Percentiles rank a stretch among this genome's conserved stretches.
Evolutionary conservation across 1,140 invertebrate genomes (phyloP).

Genomic region (Oryctes rhinoceros): DNA sequence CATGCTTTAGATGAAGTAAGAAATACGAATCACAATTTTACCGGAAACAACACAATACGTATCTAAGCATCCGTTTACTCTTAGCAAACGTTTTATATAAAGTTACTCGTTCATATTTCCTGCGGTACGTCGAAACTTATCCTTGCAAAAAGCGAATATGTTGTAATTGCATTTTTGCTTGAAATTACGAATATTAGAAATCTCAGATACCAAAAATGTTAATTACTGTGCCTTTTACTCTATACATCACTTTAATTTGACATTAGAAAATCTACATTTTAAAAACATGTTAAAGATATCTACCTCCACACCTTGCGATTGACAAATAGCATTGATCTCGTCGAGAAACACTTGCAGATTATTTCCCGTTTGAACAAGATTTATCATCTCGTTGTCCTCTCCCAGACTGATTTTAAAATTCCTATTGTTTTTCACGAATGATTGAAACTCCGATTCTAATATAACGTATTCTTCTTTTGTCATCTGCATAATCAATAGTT

Average conservation of each 20-base stretch:
- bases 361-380: constrained; percentile 61
- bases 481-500: constrained; percentile 52
- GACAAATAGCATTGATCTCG: constrained; percentile 66
- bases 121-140: no score
- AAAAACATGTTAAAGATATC: constrained; percentile 24
- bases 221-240: no score
- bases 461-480: constrained; percentile 67
- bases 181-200: constrained; percentile 52
- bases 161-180: constrained; percentile 41
- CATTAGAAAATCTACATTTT: no score
- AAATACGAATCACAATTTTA: no score
- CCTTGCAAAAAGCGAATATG: no score
- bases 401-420: constrained; percentile 65
- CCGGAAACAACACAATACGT: no score
- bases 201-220: no score
- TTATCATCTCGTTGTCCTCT: constrained; percentile 63
- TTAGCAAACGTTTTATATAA: no score
- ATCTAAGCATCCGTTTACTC: no score
- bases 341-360: constrained; percentile 62
- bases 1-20: no score
- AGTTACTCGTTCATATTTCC: no score
- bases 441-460: constrained; percentile 70
- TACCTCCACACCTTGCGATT: constrained; percentile 61
- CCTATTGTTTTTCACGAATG: constrained; percentile 64
- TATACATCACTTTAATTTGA: no score